These are phyloP conservation scores for Clarias platycephalus DNA, from an alignment of 2,797 vertebrate genomes.

Conservation along the genomic window DNA sequence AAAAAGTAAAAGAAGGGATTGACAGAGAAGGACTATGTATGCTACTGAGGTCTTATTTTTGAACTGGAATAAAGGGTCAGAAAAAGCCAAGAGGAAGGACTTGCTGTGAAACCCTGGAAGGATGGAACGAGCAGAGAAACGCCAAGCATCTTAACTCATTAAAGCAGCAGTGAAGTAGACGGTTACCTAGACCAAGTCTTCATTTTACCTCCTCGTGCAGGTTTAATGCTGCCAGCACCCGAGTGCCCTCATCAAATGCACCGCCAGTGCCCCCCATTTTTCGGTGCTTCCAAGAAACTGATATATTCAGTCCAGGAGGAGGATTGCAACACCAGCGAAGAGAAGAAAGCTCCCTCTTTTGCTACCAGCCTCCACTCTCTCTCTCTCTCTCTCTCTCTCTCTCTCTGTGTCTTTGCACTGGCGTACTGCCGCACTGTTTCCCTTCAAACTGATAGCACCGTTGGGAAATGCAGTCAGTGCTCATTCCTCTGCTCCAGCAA, in stretches of 20 bases:
- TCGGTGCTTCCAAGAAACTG: neutral
- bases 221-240: slow-evolving; percentile 1
- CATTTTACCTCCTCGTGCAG: neutral
- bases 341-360: slow-evolving; percentile 3
- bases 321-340: neutral
- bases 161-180: neutral
- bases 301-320: neutral
- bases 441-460: slow-evolving; percentile 54
- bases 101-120: neutral
- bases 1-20: neutral
- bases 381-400: slow-evolving; percentile 23
- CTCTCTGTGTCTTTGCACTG: slow-evolving; percentile 41
- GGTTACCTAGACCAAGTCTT: neutral
- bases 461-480: slow-evolving; percentile 65
- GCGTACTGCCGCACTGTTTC: slow-evolving; percentile 40
- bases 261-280: neutral
- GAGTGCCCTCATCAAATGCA: neutral
- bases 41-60: neutral
- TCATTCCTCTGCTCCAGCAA: slow-evolving; percentile 61
- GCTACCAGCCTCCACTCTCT: slow-evolving; percentile 20
- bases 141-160: slow-evolving; percentile 10
- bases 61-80: slow-evolving; percentile 3
- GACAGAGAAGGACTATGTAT: neutral
- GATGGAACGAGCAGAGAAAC: neutral
- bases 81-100: slow-evolving; percentile 11